Evolutionary conservation across 2,888 invertebrate species (phyloP), one percentile per base, ranked within the genome.

Genomic region (Hyles lineata): DNA sequence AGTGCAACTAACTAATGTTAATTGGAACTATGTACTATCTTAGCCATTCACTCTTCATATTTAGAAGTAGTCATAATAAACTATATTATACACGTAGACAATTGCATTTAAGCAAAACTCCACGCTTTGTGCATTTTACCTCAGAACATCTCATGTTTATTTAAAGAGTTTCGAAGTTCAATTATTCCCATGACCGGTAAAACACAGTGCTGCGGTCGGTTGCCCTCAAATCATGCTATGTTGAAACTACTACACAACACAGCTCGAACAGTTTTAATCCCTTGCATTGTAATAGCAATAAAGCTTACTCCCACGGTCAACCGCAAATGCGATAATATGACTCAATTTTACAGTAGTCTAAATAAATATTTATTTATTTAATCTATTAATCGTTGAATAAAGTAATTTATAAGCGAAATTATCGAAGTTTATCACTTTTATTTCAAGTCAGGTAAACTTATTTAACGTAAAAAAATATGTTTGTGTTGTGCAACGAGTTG

Each of bases 131-230:
- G 59, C 59, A 59, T 59, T 23, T 23, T 59, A 58, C 21, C 58
- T 7, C 77, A 63, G 5, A 75, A 62, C 73, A 74, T 79, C 77
- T 78, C 77, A 77, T 78, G 75, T 77, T 75, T 77, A 80, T 83
- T 79, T 75, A 76, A 72, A 72, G 73, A 71, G 76, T 23, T 6
- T 35, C 21, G 73, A 75, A 75, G 32, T 29, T 67, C 78, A 76
- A 73, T 78, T 78, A 80, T 88, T 89, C 88, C 83, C 88, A 90
- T 88, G 85, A 83, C 87, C 83, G 84, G 85, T 82, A 81, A 85
- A 77, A 81, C 77, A 77, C 76, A 76, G 74, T 72, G 82, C 78
- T 82, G 80, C 43, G 43, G 43, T 43, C 75, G 73, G 76, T 74
- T 77, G 77, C 76, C 78, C 75, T 79, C 81, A 77, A 83, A 85